These are phyloP conservation scores for Seriola quinqueradiata DNA, from an alignment of 2,113 vertebrate species.

Conservation along the genomic window DNA sequence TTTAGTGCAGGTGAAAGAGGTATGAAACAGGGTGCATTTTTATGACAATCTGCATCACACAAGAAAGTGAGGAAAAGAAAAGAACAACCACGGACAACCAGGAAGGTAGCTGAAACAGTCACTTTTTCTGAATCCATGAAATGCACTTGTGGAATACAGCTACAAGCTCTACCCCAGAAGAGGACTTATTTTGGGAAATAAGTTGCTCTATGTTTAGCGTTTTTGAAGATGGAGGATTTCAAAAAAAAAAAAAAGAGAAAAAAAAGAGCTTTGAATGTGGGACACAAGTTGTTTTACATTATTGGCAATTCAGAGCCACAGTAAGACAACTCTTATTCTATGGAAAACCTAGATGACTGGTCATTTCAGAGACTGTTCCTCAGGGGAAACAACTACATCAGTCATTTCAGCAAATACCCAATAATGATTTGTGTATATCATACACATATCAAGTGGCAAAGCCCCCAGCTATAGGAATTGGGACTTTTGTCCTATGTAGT, in stretches of 20 bases:
- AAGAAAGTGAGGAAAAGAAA: conserved; percentile 26
- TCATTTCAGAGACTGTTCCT: not conserved
- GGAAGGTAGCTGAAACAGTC: not conserved
- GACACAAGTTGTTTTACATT: conserved; percentile 22
- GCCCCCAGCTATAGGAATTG: not conserved
- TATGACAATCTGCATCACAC: conserved; percentile 27
- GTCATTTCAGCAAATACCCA: not conserved
- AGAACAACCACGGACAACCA: conserved; percentile 37
- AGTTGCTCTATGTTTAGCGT: conserved; percentile 18
- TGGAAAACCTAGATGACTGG: not conserved
- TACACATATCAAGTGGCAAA: not conserved
- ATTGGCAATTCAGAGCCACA: not conserved
- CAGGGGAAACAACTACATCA: not conserved
- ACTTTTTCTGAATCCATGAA: conserved; percentile 23
- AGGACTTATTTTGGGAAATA: conserved; percentile 43
- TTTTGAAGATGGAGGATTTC: conserved; percentile 5
- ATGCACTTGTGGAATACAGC: conserved; percentile 8
- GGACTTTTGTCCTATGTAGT: not conserved
- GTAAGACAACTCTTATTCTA: not conserved
- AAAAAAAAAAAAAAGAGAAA: not conserved
- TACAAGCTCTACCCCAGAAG: not conserved
- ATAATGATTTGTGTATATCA: not conserved
- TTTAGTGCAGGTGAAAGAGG: conserved; percentile 44
- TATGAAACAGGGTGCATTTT: conserved; percentile 27
- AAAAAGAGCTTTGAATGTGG: conserved; percentile 28